These are phyloP conservation scores for Falco columbarius DNA, from an alignment of 2,797 vertebrate species.

Conservation along the genomic window DNA sequence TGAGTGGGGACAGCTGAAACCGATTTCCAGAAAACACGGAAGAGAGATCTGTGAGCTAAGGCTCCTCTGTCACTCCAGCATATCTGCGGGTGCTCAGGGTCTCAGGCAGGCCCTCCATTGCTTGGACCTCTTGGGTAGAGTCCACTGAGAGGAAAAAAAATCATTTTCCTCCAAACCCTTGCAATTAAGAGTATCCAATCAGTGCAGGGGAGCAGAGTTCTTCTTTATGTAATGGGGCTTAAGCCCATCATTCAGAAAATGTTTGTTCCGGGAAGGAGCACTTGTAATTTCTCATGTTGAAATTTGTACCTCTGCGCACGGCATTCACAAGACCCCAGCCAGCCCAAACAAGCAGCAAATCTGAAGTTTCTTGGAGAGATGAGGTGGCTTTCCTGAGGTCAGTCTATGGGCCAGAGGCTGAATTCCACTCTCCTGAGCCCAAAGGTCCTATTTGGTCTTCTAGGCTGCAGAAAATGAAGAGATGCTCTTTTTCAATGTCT, in stretches of 20 bases:
- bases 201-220: background rate
- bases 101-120: background rate
- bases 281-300: background rate
- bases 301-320: background rate
- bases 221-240: background rate
- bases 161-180: background rate
- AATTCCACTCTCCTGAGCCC: background rate
- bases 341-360: background rate
- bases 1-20: background rate
- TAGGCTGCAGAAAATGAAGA: background rate
- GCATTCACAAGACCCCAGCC: background rate
- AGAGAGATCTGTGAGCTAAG: background rate
- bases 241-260: background rate
- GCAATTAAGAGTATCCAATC: background rate
- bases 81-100: background rate
- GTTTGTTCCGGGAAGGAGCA: background rate
- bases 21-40: background rate
- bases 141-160: background rate
- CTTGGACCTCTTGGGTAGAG: background rate
- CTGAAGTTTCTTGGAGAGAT: background rate
- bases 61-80: background rate
- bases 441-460: background rate
- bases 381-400: background rate
- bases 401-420: background rate
- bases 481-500: background rate